phyloP scores from a whole-genome alignment of 1,140 invertebrate species.

The Drosophila gunungcola region DNA sequence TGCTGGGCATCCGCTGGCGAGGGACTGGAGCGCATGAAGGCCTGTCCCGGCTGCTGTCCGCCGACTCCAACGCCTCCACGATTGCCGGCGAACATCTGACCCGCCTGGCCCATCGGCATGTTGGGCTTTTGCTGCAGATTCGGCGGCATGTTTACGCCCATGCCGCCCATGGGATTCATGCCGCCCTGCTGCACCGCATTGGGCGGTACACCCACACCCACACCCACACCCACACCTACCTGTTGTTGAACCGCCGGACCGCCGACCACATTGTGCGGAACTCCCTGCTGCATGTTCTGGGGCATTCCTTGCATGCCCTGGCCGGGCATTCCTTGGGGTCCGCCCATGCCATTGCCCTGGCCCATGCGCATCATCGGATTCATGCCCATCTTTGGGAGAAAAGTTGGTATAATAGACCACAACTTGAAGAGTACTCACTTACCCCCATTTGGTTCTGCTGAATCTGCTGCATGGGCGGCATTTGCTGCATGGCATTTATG shows the following conservation, averaged over 20 bases:
- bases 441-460: constrained; percentile 65
- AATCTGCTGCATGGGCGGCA: constrained; percentile 64
- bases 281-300: constrained; percentile 69
- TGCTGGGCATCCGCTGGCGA: constrained; percentile 77
- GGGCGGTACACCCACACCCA: constrained; percentile 60
- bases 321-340: constrained; percentile 44
- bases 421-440: neutral
- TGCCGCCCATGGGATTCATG: constrained; percentile 70
- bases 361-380: constrained; percentile 82
- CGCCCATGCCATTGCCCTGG: constrained; percentile 60
- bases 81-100: constrained; percentile 73
- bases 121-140: constrained; percentile 70
- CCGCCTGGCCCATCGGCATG: constrained; percentile 69
- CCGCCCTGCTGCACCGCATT: constrained; percentile 68
- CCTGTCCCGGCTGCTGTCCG: constrained; percentile 65
- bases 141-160: constrained; percentile 79
- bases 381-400: constrained; percentile 59
- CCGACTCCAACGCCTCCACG: constrained; percentile 56
- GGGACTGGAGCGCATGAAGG: constrained; percentile 87
- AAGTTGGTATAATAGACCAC: neutral
- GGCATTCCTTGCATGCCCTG: constrained; percentile 76
- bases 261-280: constrained; percentile 60
- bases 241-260: constrained; percentile 69
- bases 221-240: constrained; percentile 52
- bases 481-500: constrained; percentile 66